Conservation (phyloP, 23 tunicate genomes). For the Ascidia mentula region DNA sequence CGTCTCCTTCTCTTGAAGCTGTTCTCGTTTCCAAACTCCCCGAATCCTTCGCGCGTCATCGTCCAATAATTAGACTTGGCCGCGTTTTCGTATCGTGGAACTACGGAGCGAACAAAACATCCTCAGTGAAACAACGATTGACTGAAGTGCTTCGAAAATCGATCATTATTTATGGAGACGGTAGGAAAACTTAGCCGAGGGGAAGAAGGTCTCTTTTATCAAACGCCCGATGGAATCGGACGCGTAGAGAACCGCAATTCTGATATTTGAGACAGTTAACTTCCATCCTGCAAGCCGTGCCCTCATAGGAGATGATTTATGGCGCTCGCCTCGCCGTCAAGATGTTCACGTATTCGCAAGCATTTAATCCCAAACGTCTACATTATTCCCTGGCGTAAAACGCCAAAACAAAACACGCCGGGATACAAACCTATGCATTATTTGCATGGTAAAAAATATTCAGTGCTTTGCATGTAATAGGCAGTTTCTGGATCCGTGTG, state of each 20-base stretch:
- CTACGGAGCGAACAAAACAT: constrained; percentile 14
- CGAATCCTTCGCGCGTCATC: constrained; percentile 93
- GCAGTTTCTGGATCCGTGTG: too few relatives aligned
- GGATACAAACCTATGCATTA: too few relatives aligned
- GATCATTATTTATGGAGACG: background rate
- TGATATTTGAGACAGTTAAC: background rate
- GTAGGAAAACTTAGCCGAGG: background rate
- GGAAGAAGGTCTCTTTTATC: background rate
- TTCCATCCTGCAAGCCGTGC: too few relatives aligned
- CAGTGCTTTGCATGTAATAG: too few relatives aligned
- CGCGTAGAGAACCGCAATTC: background rate
- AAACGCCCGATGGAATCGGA: background rate
- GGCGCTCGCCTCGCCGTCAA: too few relatives aligned
- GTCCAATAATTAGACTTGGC: constrained; percentile 98
- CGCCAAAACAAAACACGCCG: too few relatives aligned
- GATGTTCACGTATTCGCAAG: too few relatives aligned
- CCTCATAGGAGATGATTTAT: too few relatives aligned
- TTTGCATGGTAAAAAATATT: too few relatives aligned
- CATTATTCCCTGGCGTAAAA: too few relatives aligned
- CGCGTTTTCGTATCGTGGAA: constrained; percentile 93
- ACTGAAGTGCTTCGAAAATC: background rate
- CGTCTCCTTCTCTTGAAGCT: constrained; percentile 90
- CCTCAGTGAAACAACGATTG: background rate
- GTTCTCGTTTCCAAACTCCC: constrained; percentile 93
- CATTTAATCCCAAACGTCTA: too few relatives aligned